These are phyloP conservation scores for Tenebrosternarchus preto DNA, from an alignment of 2,113 vertebrate species.

Conservation along the genomic window DNA sequence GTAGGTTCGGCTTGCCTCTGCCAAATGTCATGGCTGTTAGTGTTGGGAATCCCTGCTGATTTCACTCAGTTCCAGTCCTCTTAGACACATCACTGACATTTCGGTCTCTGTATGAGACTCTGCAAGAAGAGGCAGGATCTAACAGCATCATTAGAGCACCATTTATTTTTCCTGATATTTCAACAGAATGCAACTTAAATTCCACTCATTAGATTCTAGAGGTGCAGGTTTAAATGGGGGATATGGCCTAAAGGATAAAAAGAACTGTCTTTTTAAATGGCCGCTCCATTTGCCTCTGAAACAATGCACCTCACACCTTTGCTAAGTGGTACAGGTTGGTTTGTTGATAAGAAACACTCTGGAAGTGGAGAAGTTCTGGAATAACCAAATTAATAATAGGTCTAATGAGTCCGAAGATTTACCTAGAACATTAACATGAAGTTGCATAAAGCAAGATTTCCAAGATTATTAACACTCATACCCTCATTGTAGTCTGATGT, in stretches of 20 bases:
- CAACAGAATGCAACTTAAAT: neutral
- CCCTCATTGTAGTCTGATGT: neutral
- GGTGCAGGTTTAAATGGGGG: constrained; percentile 1
- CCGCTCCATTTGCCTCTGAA: neutral
- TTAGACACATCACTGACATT: constrained; percentile 7
- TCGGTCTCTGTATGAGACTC: neutral
- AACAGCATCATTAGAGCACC: neutral
- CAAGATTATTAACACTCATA: neutral
- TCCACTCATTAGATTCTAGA: neutral
- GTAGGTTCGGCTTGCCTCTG: constrained; percentile 23
- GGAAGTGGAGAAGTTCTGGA: neutral
- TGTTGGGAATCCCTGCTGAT: constrained; percentile 3
- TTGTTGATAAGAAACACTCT: neutral
- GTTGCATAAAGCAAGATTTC: neutral
- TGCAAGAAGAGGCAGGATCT: neutral
- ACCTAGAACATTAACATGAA: neutral
- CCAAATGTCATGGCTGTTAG: constrained; percentile 38
- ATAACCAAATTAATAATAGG: no score
- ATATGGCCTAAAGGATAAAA: neutral
- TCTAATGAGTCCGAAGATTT: neutral
- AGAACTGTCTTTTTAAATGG: neutral
- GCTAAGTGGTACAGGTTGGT: neutral
- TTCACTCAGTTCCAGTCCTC: constrained; percentile 31
- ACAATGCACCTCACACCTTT: neutral
- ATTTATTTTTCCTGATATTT: neutral